phyloP scores from a whole-genome alignment of 1,140 invertebrate species.

The Drosophila bifasciata region DNA sequence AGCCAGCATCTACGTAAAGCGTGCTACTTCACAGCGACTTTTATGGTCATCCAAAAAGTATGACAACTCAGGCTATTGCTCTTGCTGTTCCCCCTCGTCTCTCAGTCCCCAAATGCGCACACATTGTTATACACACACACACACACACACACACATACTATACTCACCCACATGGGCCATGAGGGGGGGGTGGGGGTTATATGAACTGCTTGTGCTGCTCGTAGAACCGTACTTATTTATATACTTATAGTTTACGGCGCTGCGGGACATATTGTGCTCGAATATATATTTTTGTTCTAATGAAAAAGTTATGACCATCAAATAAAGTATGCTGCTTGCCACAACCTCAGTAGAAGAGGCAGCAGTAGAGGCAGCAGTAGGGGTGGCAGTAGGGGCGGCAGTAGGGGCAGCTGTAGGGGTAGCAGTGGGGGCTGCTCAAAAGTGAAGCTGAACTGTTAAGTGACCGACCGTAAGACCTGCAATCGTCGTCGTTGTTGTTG shows the following conservation, averaged over 20 bases:
- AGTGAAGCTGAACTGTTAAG: conserved; percentile 71
- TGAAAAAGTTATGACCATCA: conserved; percentile 83
- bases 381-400: conserved; percentile 23
- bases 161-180: conserved; percentile 23
- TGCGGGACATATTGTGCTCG: conserved; percentile 80
- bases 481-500: conserved; percentile 50
- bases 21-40: conserved; percentile 77
- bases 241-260: conserved; percentile 81
- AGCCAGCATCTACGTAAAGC: conserved; percentile 57
- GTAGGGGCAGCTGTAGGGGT: conserved; percentile 13
- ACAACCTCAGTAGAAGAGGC: conserved; percentile 29
- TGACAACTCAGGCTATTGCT: conserved; percentile 78
- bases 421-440: conserved; percentile 61
- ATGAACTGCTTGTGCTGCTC: conserved; percentile 67
- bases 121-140: conserved; percentile 18
- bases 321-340: conserved; percentile 81
- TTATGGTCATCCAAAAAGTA: conserved; percentile 83
- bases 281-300: conserved; percentile 82
- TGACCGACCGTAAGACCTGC: conserved; percentile 79
- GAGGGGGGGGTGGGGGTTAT: too few species aligned
- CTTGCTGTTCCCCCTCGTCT: conserved; percentile 41
- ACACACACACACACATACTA: conserved; percentile 13
- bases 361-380: conserved; percentile 14
- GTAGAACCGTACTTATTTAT: conserved; percentile 75
- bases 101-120: conserved; percentile 23